Conservation (phyloP, 2,113 vertebrate genomes). For the Corythornis madagascariensis region DNA sequence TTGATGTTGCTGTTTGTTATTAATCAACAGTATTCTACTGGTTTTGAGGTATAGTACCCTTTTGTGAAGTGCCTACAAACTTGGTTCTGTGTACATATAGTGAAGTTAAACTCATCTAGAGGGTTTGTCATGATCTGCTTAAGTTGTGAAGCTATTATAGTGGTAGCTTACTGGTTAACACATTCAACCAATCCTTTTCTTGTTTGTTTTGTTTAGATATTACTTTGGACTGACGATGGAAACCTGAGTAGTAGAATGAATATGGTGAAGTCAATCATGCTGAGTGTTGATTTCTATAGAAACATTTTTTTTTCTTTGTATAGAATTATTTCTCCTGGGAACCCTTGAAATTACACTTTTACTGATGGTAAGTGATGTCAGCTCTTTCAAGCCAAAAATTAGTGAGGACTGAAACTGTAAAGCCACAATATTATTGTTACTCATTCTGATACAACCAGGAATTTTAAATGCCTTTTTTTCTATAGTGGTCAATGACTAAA, state of each 20-base stretch:
- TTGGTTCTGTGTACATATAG: neutral
- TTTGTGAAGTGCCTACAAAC: slow-evolving; percentile 18
- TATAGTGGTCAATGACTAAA: neutral
- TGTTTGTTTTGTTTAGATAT: neutral
- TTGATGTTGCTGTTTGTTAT: neutral
- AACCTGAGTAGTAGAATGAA: neutral
- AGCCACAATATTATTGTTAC: neutral
- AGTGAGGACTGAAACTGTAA: neutral
- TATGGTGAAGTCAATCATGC: neutral
- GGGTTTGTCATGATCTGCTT: neutral
- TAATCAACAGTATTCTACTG: neutral
- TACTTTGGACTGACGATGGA: neutral
- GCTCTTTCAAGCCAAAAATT: neutral
- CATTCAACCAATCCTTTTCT: neutral
- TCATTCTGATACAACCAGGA: neutral
- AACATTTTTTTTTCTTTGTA: neutral
- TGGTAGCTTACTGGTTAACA: neutral
- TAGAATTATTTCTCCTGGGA: neutral
- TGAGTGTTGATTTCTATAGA: neutral
- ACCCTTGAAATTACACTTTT: neutral
- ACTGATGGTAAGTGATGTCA: slow-evolving; percentile 47
- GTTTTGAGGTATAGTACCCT: neutral
- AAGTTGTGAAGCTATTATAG: neutral
- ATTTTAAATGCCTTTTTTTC: neutral
- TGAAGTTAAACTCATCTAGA: neutral